Evolutionary conservation across 2,797 vertebrate species (phyloP).

Genomic region (Poecilia picta): DNA sequence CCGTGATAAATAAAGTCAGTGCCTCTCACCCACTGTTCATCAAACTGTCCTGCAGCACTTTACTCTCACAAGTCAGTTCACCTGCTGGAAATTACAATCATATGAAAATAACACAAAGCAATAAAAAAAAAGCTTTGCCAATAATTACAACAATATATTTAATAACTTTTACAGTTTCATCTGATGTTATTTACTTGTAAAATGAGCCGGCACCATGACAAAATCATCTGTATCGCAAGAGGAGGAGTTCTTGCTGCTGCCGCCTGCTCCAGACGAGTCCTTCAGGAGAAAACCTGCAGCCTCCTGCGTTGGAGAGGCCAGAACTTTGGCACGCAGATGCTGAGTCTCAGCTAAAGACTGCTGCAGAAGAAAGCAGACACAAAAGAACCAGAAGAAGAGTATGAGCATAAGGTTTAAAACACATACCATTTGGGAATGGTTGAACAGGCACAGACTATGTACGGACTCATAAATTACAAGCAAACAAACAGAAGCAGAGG

Average conservation of each 20-base stretch:
- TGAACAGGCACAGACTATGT: conserved; percentile 1
- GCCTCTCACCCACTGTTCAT: conserved; percentile 92
- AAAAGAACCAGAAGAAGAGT: not conserved
- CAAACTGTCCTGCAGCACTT: conserved; percentile 90
- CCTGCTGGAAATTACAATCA: conserved; percentile 68
- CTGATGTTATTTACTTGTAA: conserved; percentile 77
- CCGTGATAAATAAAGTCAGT: not conserved
- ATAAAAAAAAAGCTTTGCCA: not conserved
- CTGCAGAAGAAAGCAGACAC: conserved; percentile 52
- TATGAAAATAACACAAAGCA: conserved; percentile 1
- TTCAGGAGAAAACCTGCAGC: conserved; percentile 86
- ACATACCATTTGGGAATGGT: not conserved
- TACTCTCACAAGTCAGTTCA: conserved; percentile 89
- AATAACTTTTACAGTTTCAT: not conserved
- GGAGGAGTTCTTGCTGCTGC: conserved; percentile 94
- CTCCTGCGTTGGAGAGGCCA: conserved; percentile 89
- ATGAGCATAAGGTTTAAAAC: not conserved
- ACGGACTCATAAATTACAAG: not conserved
- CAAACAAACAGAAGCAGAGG: not conserved
- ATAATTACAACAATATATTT: not conserved
- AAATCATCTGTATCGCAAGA: conserved; percentile 98
- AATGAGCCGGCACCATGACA: conserved; percentile 95
- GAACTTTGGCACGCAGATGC: conserved; percentile 87
- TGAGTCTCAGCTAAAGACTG: conserved; percentile 94
- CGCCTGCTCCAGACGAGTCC: conserved; percentile 86